Conservation (phyloP, 2,797 vertebrate genomes). For the Characodon lateralis region DNA sequence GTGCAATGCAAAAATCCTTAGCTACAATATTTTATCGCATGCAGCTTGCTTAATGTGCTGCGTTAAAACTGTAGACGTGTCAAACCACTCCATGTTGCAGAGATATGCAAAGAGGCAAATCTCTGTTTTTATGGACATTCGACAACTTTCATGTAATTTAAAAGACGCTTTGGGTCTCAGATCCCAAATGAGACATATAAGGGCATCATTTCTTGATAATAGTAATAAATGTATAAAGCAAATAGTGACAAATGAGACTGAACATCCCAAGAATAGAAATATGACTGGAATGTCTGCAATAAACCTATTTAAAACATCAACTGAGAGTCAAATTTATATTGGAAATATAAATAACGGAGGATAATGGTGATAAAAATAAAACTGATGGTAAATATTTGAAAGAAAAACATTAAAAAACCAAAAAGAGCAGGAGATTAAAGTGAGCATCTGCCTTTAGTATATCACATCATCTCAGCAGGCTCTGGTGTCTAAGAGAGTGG, state of each 20-base stretch:
- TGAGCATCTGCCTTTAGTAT: slow-evolving; percentile 11
- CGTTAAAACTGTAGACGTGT: background rate
- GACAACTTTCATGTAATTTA: background rate
- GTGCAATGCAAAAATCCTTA: slow-evolving; percentile 12
- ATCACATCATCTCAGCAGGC: slow-evolving; percentile 33
- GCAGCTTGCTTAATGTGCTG: slow-evolving; percentile 2
- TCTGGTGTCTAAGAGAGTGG: slow-evolving; percentile 34
- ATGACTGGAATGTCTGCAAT: background rate
- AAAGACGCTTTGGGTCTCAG: background rate
- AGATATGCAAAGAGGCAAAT: background rate
- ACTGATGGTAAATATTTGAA: background rate
- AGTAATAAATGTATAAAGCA: background rate
- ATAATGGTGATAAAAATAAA: background rate
- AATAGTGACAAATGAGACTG: background rate
- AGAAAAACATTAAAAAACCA: slow-evolving; percentile 17
- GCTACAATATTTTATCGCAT: background rate
- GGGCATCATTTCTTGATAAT: background rate
- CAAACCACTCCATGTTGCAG: slow-evolving; percentile 3
- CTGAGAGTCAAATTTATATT: background rate
- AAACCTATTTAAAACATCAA: background rate
- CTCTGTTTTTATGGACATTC: background rate
- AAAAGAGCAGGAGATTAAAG: background rate
- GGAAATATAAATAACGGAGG: background rate
- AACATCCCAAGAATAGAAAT: background rate
- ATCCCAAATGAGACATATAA: background rate